Percentiles rank a stretch among this genome's conserved stretches.
Conservation (phyloP, 2,888 invertebrate species). For the Empis stercorea region DNA sequence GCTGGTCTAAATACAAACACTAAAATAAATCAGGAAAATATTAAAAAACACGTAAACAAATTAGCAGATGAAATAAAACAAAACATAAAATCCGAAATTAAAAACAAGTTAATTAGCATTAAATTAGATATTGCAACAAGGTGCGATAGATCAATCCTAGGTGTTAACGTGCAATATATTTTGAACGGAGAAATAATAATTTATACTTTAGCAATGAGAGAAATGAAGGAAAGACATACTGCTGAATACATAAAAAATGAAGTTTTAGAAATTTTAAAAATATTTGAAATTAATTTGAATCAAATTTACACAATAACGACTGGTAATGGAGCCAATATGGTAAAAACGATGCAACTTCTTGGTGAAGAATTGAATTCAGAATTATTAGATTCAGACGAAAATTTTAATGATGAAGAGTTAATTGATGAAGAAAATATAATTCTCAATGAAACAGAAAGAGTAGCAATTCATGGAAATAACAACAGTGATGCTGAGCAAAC, state of each 20-base stretch:
- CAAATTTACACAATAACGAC: conserved; percentile 2
- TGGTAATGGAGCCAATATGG: conserved; percentile 1
- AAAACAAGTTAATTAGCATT: neutral
- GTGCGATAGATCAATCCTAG: neutral
- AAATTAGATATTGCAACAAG: neutral
- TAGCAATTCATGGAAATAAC: neutral
- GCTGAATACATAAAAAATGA: conserved; percentile 4
- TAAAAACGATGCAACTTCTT: neutral
- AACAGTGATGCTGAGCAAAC: neutral
- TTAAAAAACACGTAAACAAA: neutral
- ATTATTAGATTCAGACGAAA: neutral
- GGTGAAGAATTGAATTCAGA: neutral
- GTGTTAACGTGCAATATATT: conserved; percentile 9
- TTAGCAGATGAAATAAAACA: neutral
- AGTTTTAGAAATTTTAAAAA: neutral
- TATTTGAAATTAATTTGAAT: neutral
- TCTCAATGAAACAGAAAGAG: neutral
- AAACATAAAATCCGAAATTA: neutral
- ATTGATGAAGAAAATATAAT: neutral
- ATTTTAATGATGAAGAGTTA: neutral
- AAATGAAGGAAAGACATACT: conserved; percentile 9
- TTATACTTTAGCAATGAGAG: conserved; percentile 7
- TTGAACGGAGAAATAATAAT: conserved; percentile 6
- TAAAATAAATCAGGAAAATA: neutral
- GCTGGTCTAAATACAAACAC: conserved; percentile 1